Conservation (phyloP, 2,888 invertebrate species). For the Hydriomena furcata region DNA sequence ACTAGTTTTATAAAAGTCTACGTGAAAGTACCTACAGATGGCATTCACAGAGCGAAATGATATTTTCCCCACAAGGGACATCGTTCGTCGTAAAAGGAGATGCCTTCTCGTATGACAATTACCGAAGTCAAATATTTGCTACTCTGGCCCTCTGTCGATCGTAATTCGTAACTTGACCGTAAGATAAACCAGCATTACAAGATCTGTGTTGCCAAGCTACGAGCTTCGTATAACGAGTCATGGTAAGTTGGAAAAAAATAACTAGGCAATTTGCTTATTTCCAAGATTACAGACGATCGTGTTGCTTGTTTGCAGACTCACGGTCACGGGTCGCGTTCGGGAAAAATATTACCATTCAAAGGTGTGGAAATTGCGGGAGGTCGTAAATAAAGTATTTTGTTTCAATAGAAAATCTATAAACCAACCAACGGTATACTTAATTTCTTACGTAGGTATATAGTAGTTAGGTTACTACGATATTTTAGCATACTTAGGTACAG, state of each 20-base stretch:
- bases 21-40: not conserved
- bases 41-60: not conserved
- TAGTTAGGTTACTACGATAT: too few relatives aligned
- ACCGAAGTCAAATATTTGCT: conserved; percentile 78
- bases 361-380: conserved; percentile 4
- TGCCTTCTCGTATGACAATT: conserved; percentile 73
- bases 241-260: conserved; percentile 39
- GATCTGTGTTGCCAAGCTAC: conserved; percentile 25
- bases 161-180: conserved; percentile 74
- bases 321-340: conserved; percentile 64
- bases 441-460: too few relatives aligned
- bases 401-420: too few relatives aligned
- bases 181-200: conserved; percentile 23
- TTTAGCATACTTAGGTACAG: too few relatives aligned
- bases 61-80: conserved; percentile 26
- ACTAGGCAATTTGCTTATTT: conserved; percentile 67
- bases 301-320: conserved; percentile 78
- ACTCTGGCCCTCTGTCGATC: conserved; percentile 72
- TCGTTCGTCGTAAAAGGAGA: conserved; percentile 48
- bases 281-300: conserved; percentile 60
- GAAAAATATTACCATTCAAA: conserved; percentile 53
- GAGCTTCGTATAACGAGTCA: conserved; percentile 37
- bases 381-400: not conserved
- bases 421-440: too few relatives aligned
- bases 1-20: too few relatives aligned